phyloP scores from a whole-genome alignment of 2,797 vertebrate species.

The Eospalax fontanierii region DNA sequence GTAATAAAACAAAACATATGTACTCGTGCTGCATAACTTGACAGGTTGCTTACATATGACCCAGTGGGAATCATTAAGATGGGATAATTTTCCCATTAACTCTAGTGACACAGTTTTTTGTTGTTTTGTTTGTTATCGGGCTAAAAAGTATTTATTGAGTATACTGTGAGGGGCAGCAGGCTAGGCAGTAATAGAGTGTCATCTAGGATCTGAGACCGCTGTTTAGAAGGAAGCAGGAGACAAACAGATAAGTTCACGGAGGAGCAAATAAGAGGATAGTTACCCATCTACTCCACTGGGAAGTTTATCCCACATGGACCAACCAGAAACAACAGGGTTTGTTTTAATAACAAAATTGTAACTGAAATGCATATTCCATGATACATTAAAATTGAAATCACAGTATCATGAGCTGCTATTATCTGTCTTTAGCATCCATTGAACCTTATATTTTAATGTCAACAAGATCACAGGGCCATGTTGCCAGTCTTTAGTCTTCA shows the following conservation, averaged over 20 bases:
- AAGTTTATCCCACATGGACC: background rate
- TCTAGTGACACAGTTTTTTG: background rate
- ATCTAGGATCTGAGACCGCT: background rate
- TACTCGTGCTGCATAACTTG: background rate
- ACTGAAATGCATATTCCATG: background rate
- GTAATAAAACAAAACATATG: background rate
- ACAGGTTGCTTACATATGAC: background rate
- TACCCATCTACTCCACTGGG: background rate
- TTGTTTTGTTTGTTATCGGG: background rate
- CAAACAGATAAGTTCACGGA: background rate
- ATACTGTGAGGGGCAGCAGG: background rate
- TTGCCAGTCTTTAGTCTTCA: background rate
- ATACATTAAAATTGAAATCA: background rate
- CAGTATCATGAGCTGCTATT: background rate
- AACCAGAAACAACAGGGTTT: background rate
- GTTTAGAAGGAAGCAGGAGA: background rate
- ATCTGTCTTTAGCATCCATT: background rate
- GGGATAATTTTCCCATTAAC: background rate
- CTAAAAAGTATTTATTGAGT: background rate
- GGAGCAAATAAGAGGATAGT: no score
- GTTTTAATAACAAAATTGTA: background rate
- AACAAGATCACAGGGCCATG: background rate
- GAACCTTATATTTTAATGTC: background rate
- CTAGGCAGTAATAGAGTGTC: background rate
- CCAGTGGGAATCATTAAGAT: conserved; percentile 2